Evolutionary conservation across 2,113 vertebrate species (phyloP).

Genomic region (Aspiorhynchus laticeps): DNA sequence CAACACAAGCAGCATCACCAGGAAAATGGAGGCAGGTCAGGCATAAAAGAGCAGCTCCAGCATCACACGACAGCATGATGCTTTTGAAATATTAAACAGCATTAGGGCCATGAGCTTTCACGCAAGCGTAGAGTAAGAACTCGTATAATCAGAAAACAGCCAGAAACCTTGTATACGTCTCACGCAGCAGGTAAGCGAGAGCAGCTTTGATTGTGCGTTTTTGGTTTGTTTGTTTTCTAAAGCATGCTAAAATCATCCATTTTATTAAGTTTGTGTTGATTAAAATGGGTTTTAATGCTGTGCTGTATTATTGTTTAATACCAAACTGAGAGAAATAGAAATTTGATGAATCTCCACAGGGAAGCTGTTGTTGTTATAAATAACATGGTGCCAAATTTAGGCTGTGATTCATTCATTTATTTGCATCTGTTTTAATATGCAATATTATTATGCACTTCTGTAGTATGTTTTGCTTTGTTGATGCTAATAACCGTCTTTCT

Average conservation of each 20-base stretch:
- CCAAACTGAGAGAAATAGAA: not conserved
- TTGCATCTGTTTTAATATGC: not conserved
- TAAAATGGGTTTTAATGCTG: not conserved
- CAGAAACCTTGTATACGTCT: slow-evolving; percentile 4
- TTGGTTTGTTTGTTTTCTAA: slow-evolving; percentile 10
- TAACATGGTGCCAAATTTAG: slow-evolving; percentile 1
- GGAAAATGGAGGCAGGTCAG: slow-evolving; percentile 77
- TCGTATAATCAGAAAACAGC: not conserved
- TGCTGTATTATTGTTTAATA: not conserved
- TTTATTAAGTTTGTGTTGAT: not conserved
- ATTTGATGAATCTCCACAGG: not conserved
- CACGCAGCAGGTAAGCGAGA: slow-evolving; percentile 51
- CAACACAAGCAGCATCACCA: slow-evolving; percentile 75
- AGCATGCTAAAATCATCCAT: not conserved
- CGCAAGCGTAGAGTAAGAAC: not conserved
- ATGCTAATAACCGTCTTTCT: not conserved
- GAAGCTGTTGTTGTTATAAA: slow-evolving; percentile 14
- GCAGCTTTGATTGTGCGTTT: slow-evolving; percentile 23
- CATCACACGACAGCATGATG: slow-evolving; percentile 54
- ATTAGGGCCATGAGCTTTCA: slow-evolving; percentile 38
- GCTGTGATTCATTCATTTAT: not conserved
- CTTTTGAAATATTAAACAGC: slow-evolving; percentile 44
- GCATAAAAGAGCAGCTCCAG: slow-evolving; percentile 59
- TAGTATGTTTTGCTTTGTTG: slow-evolving; percentile 13
- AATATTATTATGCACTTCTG: not conserved